These are phyloP conservation scores for Lochmaea crataegi DNA, from an alignment of 2,888 invertebrate species.

Conservation along the genomic window DNA sequence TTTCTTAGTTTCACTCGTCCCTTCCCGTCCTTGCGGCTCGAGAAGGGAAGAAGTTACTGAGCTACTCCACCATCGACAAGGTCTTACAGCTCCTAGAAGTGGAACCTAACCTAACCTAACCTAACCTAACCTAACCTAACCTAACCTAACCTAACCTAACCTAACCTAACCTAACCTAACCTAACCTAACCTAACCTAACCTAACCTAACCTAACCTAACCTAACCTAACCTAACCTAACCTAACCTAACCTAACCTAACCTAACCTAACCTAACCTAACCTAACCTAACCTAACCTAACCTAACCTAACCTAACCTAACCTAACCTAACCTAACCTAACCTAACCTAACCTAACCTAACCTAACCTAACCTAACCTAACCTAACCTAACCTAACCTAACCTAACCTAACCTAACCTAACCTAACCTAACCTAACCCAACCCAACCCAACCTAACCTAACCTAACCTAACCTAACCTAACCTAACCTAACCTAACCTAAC, in stretches of 20 bases:
- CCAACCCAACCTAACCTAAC: neutral
- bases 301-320: conserved; percentile 4
- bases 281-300: neutral
- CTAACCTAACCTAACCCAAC: conserved; percentile 7
- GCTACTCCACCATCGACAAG: too few relatives aligned
- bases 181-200: conserved; percentile 27
- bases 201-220: conserved; percentile 1
- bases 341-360: conserved; percentile 1
- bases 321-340: conserved; percentile 1
- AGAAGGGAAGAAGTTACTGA: too few relatives aligned
- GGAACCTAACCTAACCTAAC: conserved; percentile 31
- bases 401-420: conserved; percentile 1
- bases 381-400: conserved; percentile 1
- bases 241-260: conserved; percentile 12
- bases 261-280: conserved; percentile 5
- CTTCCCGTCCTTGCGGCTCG: too few relatives aligned
- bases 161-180: conserved; percentile 37
- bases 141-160: conserved; percentile 46
- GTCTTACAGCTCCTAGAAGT: too few relatives aligned
- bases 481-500: neutral
- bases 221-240: conserved; percentile 9
- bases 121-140: conserved; percentile 51
- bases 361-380: conserved; percentile 1
- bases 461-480: too few relatives aligned
- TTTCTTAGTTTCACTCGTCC: too few relatives aligned